Evolutionary conservation across 2,113 vertebrate genomes (phyloP).

Genomic region (Sinocyclocheilus anophthalmus): DNA sequence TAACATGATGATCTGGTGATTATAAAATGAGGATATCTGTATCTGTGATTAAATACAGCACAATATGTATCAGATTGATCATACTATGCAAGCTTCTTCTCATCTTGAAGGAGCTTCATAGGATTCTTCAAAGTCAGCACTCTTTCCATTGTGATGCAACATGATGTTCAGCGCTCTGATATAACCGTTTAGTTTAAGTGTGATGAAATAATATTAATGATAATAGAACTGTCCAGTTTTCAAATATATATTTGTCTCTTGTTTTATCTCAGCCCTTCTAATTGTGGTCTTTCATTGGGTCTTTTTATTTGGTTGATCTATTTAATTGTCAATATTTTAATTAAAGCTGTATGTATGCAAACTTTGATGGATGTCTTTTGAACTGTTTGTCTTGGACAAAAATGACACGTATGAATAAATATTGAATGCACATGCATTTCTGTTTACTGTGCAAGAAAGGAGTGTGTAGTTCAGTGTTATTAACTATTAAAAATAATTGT

Average conservation of each 20-base stretch:
- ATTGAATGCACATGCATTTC: constrained; percentile 3
- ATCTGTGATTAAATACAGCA: constrained; percentile 1
- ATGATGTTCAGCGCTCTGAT: constrained; percentile 70
- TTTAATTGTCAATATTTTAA: constrained; percentile 72
- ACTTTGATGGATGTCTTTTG: constrained; percentile 10
- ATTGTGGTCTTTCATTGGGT: constrained; percentile 66
- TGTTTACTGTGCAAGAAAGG: not conserved
- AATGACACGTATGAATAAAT: constrained; percentile 1
- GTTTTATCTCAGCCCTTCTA: constrained; percentile 74
- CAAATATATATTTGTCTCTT: constrained; percentile 62
- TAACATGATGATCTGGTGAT: not conserved
- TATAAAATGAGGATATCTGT: not conserved
- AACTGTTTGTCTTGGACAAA: not conserved
- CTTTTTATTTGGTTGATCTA: constrained; percentile 72
- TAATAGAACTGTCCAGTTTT: constrained; percentile 45
- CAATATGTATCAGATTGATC: not conserved
- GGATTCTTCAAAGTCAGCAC: constrained; percentile 63
- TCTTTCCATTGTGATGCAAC: constrained; percentile 78
- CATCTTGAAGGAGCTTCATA: constrained; percentile 61
- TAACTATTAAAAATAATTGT: too few species aligned
- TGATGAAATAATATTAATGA: constrained; percentile 65
- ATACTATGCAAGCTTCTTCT: constrained; percentile 34
- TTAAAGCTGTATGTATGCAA: constrained; percentile 68
- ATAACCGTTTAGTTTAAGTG: constrained; percentile 72
- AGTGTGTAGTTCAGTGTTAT: not conserved